Conservation (phyloP, 2,113 vertebrate genomes). For the Phalacrocorax carbo region DNA sequence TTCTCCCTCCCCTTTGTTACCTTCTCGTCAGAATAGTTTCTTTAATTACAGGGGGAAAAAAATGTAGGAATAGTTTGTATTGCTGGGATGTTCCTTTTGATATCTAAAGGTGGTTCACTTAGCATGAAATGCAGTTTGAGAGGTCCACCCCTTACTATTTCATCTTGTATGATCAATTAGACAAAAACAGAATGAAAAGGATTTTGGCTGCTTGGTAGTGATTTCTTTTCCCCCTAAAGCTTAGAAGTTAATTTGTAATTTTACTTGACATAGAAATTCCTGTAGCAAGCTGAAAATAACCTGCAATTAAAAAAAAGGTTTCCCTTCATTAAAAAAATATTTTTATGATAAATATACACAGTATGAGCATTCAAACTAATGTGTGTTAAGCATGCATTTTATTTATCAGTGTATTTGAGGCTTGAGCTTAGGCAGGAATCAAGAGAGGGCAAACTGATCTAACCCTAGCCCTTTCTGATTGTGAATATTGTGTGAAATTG, state of each 20-base stretch:
- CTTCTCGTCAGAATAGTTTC: conserved; percentile 27
- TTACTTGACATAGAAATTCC: not conserved
- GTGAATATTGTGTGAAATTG: conserved; percentile 4
- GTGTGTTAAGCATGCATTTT: not conserved
- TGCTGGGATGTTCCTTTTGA: not conserved
- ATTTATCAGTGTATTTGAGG: not conserved
- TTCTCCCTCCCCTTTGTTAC: not conserved
- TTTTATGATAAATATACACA: not conserved
- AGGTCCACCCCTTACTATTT: not conserved
- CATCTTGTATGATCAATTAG: not conserved
- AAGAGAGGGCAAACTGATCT: not conserved
- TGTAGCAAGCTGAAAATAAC: not conserved
- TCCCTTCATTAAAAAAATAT: not conserved
- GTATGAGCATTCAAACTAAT: not conserved
- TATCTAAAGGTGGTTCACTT: not conserved
- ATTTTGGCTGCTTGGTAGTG: not conserved
- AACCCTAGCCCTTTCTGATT: not conserved
- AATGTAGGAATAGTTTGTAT: not conserved
- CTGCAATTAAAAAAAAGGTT: not conserved
- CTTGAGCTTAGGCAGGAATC: not conserved
- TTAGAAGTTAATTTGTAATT: not conserved
- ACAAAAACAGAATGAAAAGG: not conserved
- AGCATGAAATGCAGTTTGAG: not conserved
- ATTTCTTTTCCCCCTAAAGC: not conserved
- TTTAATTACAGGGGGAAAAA: not conserved